Conservation (phyloP, 1,140 invertebrate genomes). For the Samia ricini region DNA sequence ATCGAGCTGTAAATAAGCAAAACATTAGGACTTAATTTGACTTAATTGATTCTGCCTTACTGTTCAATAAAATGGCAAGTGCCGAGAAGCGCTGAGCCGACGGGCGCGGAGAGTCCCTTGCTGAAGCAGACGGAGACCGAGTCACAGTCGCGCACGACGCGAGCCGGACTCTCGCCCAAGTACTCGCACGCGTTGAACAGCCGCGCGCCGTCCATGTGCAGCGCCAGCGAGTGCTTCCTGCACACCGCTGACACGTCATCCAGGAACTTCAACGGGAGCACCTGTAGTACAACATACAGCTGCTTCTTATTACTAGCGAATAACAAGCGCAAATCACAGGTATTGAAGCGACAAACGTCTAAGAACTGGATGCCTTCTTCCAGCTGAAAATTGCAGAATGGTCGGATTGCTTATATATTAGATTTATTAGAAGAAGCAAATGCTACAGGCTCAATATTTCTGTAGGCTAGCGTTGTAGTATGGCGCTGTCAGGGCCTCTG, state of each 20-base stretch:
- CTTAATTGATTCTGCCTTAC: constrained; percentile 79
- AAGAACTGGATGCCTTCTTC: constrained; percentile 88
- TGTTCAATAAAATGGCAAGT: constrained; percentile 86
- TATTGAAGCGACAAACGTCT: constrained; percentile 86
- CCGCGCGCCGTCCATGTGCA: constrained; percentile 96
- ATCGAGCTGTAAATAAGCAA: too few species aligned
- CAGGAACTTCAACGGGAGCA: constrained; percentile 89
- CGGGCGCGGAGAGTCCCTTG: constrained; percentile 93
- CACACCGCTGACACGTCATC: constrained; percentile 84
- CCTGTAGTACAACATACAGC: constrained; percentile 55
- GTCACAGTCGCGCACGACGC: constrained; percentile 85
- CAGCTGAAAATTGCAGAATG: background rate
- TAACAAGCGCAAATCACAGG: constrained; percentile 83
- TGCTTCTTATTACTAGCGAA: constrained; percentile 90
- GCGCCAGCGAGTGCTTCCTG: constrained; percentile 80
- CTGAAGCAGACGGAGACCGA: constrained; percentile 90
- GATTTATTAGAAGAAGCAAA: too few species aligned
- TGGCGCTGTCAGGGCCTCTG: too few species aligned
- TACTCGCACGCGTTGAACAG: constrained; percentile 91
- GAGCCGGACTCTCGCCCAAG: constrained; percentile 79
- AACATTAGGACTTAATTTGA: too few species aligned
- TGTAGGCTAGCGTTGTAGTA: too few species aligned
- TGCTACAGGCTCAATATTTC: too few species aligned
- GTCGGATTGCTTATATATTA: background rate
- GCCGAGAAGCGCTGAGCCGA: constrained; percentile 92